phyloP scores from a whole-genome alignment of 2,888 invertebrate genomes.

The Erebia ligea region DNA sequence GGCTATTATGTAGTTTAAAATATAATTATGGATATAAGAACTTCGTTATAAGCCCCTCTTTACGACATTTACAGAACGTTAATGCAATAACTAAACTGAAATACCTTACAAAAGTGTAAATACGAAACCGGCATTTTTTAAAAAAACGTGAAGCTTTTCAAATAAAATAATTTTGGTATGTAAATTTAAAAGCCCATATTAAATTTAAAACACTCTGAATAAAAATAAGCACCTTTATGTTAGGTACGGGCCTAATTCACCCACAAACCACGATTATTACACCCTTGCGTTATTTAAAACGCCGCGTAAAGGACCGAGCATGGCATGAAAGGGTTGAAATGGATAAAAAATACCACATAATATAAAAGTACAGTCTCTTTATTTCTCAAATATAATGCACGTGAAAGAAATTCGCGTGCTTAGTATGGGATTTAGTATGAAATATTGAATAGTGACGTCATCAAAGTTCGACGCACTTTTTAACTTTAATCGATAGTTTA shows the following conservation, averaged over 20 bases:
- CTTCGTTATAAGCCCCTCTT: background rate
- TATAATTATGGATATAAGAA: too few relatives aligned
- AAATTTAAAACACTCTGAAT: constrained; percentile 9
- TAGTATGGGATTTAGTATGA: too few relatives aligned
- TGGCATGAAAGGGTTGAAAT: constrained; percentile 7
- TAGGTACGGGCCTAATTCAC: background rate
- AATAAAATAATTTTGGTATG: background rate
- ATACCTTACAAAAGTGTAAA: background rate
- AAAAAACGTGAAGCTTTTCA: background rate
- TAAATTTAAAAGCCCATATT: constrained; percentile 4
- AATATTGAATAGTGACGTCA: too few relatives aligned
- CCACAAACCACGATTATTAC: constrained; percentile 21
- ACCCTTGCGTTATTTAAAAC: constrained; percentile 15
- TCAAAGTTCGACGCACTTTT: too few relatives aligned
- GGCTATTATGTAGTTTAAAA: too few relatives aligned
- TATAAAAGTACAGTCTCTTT: constrained; percentile 1
- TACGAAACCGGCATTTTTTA: background rate
- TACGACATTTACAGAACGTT: background rate
- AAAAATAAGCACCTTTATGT: background rate
- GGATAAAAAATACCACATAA: background rate
- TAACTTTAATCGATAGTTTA: too few relatives aligned
- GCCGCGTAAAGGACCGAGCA: constrained; percentile 9
- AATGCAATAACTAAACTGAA: background rate
- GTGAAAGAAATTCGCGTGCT: too few relatives aligned
- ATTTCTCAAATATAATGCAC: background rate